Conservation (phyloP, 2,113 vertebrate genomes). For the Colistium nudipinnis region DNA sequence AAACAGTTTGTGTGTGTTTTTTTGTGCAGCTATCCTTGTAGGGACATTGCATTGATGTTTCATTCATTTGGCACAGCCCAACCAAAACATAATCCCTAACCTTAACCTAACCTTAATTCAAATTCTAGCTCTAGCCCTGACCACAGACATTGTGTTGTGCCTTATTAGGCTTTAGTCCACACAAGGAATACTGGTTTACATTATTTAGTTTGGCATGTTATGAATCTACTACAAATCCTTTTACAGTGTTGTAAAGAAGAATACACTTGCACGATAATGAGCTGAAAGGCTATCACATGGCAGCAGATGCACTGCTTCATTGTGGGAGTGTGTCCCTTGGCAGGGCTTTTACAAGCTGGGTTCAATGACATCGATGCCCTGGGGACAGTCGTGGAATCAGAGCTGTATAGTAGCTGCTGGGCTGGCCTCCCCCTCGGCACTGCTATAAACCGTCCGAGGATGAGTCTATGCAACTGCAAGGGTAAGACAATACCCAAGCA, state of each 20-base stretch:
- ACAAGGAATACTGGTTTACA: too few species aligned
- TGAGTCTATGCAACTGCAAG: slow-evolving; percentile 53
- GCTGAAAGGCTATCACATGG: slow-evolving; percentile 64
- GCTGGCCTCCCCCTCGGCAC: slow-evolving; percentile 36
- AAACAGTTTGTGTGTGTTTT: too few species aligned
- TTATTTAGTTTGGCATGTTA: slow-evolving; percentile 63
- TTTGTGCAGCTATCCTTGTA: too few species aligned
- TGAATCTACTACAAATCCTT: slow-evolving; percentile 69
- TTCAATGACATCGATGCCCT: slow-evolving; percentile 57
- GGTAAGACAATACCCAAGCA: slow-evolving; percentile 43
- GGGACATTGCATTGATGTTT: too few species aligned
- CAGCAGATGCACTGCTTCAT: slow-evolving; percentile 60
- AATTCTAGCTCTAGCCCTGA: too few species aligned
- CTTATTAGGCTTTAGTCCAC: too few species aligned
- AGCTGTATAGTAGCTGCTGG: slow-evolving; percentile 37
- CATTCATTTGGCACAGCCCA: too few species aligned
- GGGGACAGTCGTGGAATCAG: slow-evolving; percentile 48
- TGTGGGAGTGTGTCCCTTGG: slow-evolving; percentile 57
- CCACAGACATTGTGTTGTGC: too few species aligned
- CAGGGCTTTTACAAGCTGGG: slow-evolving; percentile 60
- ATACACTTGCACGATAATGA: slow-evolving; percentile 58
- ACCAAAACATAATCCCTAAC: too few species aligned
- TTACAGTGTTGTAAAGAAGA: slow-evolving; percentile 59
- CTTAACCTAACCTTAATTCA: too few species aligned
- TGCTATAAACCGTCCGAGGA: slow-evolving; percentile 33